Base-by-base conservation (phyloP, 2,113 vertebrate species). In the Gallinago jamesoni region DNA sequence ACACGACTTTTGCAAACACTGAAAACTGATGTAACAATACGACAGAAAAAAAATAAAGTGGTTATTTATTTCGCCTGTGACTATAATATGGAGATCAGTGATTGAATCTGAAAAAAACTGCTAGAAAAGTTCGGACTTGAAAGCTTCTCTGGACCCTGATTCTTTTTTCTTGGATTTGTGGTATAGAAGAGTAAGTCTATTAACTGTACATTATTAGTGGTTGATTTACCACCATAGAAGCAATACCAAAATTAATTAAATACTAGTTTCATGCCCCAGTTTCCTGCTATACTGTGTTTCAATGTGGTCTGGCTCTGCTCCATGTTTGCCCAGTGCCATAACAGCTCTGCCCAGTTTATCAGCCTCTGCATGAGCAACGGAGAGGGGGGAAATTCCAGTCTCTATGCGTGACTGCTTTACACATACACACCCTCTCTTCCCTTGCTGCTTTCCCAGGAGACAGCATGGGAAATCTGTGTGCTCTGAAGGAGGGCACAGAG, bases 191-290 rank as follows among this genome's bases (percentile, higher is more conserved):
- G n/a, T 33, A 72, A 74, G 14, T 57, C 81, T 83, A 89, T 81
- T 82, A 87, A 89, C 53, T 48, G 67, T 45, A 89, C 45, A 82
- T 87, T 83, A 88, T 72, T 86, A 68, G 79, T 82, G 91, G 87
- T 7, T 87, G 84, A 93, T 60, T 78, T 47, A 48, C 27, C 77
- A 82, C 62, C 39, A 82, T 23, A 87, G 24, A 91, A 57, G 57
- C 74, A 78, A 50, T 48, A 87, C 2, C 57, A 53, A 89, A 82
- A 87, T 52, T 56, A 95, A 96, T 93, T 77, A 84, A 90, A 89
- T 19, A 15, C 55, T 28, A 50, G 75, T 89, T 83, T 90, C 80
- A 86, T 17, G 94, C 89, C 89, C 91, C 91, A 95, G 68, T 95
- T 92, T 93, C 72, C 52, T 43, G 37, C 81, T 82, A 20, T 39